Conservation (phyloP, 1,140 invertebrate genomes). For the Drosophila parvula region DNA sequence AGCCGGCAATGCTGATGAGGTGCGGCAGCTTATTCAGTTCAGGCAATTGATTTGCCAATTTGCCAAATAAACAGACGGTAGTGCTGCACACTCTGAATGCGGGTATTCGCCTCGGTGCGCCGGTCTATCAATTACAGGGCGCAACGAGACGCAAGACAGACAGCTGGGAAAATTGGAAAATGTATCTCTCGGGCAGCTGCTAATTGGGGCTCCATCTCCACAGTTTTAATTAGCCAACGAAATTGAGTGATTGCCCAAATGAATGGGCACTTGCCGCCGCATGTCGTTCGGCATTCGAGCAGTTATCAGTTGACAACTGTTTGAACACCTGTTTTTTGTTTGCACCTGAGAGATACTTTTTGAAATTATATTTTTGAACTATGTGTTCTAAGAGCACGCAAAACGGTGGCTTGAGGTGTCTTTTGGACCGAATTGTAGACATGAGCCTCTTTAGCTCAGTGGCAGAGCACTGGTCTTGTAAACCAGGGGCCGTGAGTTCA, state of each 20-base stretch:
- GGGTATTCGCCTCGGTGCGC: constrained; percentile 47
- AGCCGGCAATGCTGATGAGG: constrained; percentile 18
- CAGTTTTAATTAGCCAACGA: constrained; percentile 46
- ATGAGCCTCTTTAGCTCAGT: constrained; percentile 94
- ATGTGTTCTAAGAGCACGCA: neutral
- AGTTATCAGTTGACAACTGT: constrained; percentile 45
- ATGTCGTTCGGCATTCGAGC: neutral
- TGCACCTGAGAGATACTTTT: neutral
- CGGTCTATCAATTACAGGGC: constrained; percentile 38
- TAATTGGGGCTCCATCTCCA: constrained; percentile 38
- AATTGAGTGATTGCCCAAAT: constrained; percentile 37
- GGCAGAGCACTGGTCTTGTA: constrained; percentile 97
- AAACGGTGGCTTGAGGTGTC: neutral
- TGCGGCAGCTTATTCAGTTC: constrained; percentile 46
- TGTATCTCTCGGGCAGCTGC: constrained; percentile 30
- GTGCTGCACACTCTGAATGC: constrained; percentile 27
- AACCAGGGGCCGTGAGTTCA: constrained; percentile 96
- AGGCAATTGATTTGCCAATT: constrained; percentile 74
- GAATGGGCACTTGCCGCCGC: constrained; percentile 24
- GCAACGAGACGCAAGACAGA: constrained; percentile 14
- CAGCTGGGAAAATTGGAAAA: constrained; percentile 31
- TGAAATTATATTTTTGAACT: neutral
- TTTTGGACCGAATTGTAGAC: neutral
- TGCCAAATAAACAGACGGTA: constrained; percentile 55
- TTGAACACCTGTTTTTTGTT: constrained; percentile 28